Conservation (phyloP, 2,113 vertebrate species). For the Sapajus apella region DNA sequence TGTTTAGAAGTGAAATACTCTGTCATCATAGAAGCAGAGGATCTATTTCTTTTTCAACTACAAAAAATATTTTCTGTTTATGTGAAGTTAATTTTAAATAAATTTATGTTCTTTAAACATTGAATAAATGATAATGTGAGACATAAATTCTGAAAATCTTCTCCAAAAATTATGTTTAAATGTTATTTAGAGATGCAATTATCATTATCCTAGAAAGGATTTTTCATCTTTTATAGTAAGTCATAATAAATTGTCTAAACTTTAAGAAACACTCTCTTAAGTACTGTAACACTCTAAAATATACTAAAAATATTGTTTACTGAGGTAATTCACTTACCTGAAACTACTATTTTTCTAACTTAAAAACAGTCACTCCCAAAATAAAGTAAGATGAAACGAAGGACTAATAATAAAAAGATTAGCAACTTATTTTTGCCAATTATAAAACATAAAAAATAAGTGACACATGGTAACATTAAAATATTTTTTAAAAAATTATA, state of each 20-base stretch:
- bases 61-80: neutral
- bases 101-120: neutral
- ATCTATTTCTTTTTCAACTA: neutral
- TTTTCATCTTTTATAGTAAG: neutral
- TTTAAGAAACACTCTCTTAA: neutral
- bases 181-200: neutral
- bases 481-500: neutral
- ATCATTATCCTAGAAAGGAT: neutral
- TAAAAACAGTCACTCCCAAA: neutral
- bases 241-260: neutral
- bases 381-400: neutral
- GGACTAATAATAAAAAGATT: neutral
- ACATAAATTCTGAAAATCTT: neutral
- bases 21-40: neutral
- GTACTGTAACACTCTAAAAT: neutral
- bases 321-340: neutral
- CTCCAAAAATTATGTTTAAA: neutral
- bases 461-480: neutral
- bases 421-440: neutral
- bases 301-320: neutral
- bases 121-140: neutral
- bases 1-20: neutral
- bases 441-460: neutral
- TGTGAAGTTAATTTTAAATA: neutral
- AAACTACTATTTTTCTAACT: neutral